phyloP scores from a whole-genome alignment of 2,888 invertebrate genomes.

The Lepidonotus clava region DNA sequence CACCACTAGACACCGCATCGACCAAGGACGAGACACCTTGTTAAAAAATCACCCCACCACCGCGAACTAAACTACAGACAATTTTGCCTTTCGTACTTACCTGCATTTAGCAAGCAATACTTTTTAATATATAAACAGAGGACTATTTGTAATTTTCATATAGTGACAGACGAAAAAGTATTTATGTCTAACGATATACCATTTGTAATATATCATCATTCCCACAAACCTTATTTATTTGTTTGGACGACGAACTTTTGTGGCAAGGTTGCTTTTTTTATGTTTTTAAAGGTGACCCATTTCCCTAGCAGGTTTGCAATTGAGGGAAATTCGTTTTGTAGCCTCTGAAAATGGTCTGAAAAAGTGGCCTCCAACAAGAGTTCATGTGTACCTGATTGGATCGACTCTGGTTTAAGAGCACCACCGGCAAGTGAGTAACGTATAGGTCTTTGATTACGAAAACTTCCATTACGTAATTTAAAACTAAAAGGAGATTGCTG shows the following conservation, averaged over 20 bases:
- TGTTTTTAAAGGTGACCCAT: neutral
- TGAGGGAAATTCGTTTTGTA: neutral
- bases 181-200: constrained; percentile 50
- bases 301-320: neutral
- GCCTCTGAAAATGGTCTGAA: neutral
- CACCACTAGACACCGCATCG: constrained; percentile 11
- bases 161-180: constrained; percentile 35
- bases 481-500: constrained; percentile 11
- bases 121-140: constrained; percentile 48
- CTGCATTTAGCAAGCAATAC: constrained; percentile 52
- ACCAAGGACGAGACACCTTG: constrained; percentile 52
- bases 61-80: constrained; percentile 19
- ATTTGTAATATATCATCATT: constrained; percentile 54
- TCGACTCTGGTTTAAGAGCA: neutral
- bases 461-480: constrained; percentile 30
- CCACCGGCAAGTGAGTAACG: neutral
- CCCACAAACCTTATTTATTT: constrained; percentile 52
- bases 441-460: neutral
- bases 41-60: constrained; percentile 39
- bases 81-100: constrained; percentile 51
- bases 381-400: constrained; percentile 37
- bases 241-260: constrained; percentile 38
- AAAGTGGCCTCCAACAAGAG: neutral
- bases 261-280: neutral
- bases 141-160: constrained; percentile 42